Base-by-base conservation (phyloP, 1,140 invertebrate genomes). In the Samia ricini region DNA sequence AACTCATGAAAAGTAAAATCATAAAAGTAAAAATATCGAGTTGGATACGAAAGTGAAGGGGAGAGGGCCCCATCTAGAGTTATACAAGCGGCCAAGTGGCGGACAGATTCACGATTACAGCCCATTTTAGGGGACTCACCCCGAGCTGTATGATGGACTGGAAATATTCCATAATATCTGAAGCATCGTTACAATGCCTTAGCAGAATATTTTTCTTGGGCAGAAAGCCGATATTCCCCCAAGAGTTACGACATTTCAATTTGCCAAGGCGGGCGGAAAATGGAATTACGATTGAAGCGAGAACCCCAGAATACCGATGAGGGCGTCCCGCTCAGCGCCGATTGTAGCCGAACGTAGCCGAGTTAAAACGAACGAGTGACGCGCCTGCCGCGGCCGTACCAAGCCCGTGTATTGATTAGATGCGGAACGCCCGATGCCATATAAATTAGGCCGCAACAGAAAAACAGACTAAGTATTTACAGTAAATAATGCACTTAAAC, bases 221-320 rank as follows among this genome's bases (percentile, higher is more conserved):
- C 81, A 86, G 85, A 89, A 89, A 90, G 81, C 85, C 84, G 85
- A 89, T 85, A 90, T 90, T 90, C 88, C 88, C 90, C 83, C 75
- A 90, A 90, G 90, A 91, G 83, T 90, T 89, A 90, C 89, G 88
- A 89, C 89, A 88, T 91, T 91, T 91, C 90, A 91, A 91, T 91
- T 91, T 91, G 89, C 89, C 87, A 90, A 90, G 87, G 88, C 88
- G 88, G 85, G 85, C 86, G 89, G 89, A 90, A 91, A 91, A 91
- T 91, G 86, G 86, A 87, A 90, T 90, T 90, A 88, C 86, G 86
- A 89, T 89, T 88, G 85, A 81, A 86, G 81, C 87, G 90, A 86
- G 88, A 85, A 81, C 68, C 68, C 72, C 83, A 81, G 85, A 89
- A 79, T 69, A 73, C 77, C 74, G 74, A 75, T 81, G 76, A 81